A percentile compares a stretch with the other conserved stretches of the same genome.
Evolutionary conservation across 2,797 vertebrate genomes (phyloP).

Genomic region (Philypnodon macrostomus): DNA sequence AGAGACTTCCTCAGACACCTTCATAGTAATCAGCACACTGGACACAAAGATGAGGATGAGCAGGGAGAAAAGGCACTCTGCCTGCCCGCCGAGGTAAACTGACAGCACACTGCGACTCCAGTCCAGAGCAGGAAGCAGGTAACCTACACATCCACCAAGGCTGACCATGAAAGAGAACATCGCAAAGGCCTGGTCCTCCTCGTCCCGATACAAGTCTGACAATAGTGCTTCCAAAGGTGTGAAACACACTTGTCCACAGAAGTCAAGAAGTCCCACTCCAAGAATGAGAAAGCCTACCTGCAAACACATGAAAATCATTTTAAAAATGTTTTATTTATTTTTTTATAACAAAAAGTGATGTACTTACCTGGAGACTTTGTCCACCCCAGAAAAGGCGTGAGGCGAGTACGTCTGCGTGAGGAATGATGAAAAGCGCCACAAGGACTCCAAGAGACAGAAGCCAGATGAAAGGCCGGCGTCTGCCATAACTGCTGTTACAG

Average conservation of each 20-base stretch:
- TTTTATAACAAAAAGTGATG: background rate
- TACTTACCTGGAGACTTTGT: constrained; percentile 57
- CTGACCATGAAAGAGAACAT: constrained; percentile 85
- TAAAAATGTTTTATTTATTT: background rate
- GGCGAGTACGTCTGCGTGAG: constrained; percentile 75
- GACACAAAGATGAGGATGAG: constrained; percentile 79
- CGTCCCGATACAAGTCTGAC: constrained; percentile 76
- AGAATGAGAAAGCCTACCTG: constrained; percentile 80
- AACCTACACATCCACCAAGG: constrained; percentile 80
- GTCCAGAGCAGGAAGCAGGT: constrained; percentile 77
- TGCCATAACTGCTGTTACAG: constrained; percentile 79
- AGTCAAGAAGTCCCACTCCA: constrained; percentile 81
- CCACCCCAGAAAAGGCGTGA: constrained; percentile 68
- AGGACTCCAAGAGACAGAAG: constrained; percentile 80
- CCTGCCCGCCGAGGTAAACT: constrained; percentile 70
- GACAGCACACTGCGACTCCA: constrained; percentile 76
- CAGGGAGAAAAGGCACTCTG: constrained; percentile 76
- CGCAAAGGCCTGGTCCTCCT: constrained; percentile 79
- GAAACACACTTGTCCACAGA: constrained; percentile 82
- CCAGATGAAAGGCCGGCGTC: constrained; percentile 82
- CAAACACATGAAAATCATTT: background rate
- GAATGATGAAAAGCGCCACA: constrained; percentile 79
- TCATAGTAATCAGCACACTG: constrained; percentile 81
- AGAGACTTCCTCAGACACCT: constrained; percentile 69
- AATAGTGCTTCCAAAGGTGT: constrained; percentile 79